These are phyloP conservation scores for Pristiophorus japonicus DNA, from an alignment of 2,113 vertebrate genomes.

Conservation along the genomic window DNA sequence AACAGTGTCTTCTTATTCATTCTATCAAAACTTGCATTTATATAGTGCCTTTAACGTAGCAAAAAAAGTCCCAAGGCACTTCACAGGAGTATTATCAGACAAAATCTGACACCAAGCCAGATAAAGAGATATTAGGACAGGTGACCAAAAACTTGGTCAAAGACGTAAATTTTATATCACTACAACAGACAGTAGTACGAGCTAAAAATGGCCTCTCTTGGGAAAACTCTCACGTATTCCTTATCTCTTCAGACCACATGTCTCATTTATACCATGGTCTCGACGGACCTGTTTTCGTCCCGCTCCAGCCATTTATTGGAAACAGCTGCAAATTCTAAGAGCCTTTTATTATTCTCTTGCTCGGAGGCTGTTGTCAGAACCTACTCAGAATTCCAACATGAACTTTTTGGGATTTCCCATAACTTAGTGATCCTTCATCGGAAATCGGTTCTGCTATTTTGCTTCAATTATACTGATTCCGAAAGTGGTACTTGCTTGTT, in stretches of 20 bases:
- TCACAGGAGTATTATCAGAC: not conserved
- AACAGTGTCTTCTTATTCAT: not conserved
- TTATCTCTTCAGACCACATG: not conserved
- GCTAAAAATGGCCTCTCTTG: too few relatives aligned
- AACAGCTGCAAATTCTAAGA: not conserved
- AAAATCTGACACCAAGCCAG: not conserved
- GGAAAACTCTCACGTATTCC: too few relatives aligned
- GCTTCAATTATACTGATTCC: not conserved
- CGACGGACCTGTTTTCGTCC: not conserved
- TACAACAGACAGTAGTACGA: too few relatives aligned
- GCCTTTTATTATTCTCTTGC: not conserved
- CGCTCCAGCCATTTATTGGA: not conserved
- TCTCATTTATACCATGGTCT: not conserved
- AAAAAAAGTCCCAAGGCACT: not conserved
- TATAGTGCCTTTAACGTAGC: not conserved
- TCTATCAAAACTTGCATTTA: not conserved
- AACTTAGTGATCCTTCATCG: not conserved
- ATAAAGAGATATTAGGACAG: not conserved
- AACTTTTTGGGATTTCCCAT: not conserved
- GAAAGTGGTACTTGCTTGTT: not conserved
- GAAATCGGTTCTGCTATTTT: not conserved
- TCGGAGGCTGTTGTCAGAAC: not conserved
- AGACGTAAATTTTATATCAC: not conserved
- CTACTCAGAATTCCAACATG: not conserved
- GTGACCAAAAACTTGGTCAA: not conserved